Conservation (phyloP, 1,140 invertebrate genomes). For the Heliconius congener region DNA sequence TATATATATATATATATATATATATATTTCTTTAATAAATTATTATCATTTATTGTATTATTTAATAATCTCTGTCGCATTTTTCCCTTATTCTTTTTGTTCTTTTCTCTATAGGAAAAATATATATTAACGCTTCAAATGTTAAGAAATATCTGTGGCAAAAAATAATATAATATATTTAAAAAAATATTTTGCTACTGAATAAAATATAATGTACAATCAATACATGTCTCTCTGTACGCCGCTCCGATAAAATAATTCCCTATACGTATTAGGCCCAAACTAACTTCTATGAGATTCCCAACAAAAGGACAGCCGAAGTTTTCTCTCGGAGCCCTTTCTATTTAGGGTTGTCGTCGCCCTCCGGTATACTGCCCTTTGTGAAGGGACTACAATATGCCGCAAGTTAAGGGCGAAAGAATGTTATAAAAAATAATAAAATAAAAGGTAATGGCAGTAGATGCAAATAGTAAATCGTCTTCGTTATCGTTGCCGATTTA, state of each 20-base stretch:
- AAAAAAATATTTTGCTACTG: neutral
- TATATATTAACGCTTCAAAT: too few species aligned
- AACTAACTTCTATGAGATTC: constrained; percentile 58
- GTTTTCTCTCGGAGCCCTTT: constrained; percentile 64
- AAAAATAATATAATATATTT: too few species aligned
- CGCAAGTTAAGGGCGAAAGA: constrained; percentile 53
- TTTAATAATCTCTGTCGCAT: too few species aligned
- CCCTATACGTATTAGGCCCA: constrained; percentile 30
- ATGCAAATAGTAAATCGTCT: neutral
- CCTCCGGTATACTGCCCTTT: constrained; percentile 62
- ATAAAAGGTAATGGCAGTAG: neutral
- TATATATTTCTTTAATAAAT: too few species aligned
- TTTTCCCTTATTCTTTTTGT: too few species aligned
- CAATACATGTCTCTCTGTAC: neutral
- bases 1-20: too few species aligned
- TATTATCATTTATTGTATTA: too few species aligned
- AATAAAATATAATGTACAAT: constrained; percentile 7
- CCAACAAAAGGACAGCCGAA: constrained; percentile 57
- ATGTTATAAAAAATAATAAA: constrained; percentile 27
- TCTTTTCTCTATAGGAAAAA: too few species aligned
- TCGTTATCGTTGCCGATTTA: neutral
- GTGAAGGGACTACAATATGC: constrained; percentile 51
- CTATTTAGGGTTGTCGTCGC: constrained; percentile 72
- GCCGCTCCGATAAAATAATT: constrained; percentile 24
- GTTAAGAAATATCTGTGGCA: too few species aligned